Percentiles rank a stretch among this genome's conserved stretches.
phyloP scores from a whole-genome alignment of 2,888 invertebrate species.

The Leptinotarsa tumamoca region DNA sequence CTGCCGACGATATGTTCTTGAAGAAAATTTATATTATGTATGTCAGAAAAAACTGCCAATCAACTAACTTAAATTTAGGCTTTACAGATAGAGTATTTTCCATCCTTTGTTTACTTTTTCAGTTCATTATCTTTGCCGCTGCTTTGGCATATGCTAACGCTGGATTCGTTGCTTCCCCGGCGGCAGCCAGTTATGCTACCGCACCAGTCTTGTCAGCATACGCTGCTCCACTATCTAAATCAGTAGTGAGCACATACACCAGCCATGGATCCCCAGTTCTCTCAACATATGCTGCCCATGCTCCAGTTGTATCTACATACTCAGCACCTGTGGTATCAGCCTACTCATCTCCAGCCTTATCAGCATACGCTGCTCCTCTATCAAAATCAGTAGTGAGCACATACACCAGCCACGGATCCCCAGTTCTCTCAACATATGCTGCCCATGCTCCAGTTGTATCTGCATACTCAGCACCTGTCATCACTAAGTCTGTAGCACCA shows the following conservation, averaged over 20 bases:
- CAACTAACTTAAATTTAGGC: no score
- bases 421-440: conserved; percentile 3
- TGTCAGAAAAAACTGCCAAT: no score
- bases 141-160: conserved; percentile 73
- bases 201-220: conserved; percentile 62
- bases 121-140: conserved; percentile 71
- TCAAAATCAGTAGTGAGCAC: conserved; percentile 18
- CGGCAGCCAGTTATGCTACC: conserved; percentile 55
- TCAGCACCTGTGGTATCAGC: conserved; percentile 56
- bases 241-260: conserved; percentile 71
- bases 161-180: conserved; percentile 66
- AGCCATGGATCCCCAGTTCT: conserved; percentile 69
- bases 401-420: conserved; percentile 4
- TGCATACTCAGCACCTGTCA: conserved; percentile 53
- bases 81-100: no score
- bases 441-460: conserved; percentile 45
- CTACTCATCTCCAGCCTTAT: conserved; percentile 47
- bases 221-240: conserved; percentile 63
- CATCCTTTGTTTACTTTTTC: conserved; percentile 44
- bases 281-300: conserved; percentile 55
- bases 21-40: no score
- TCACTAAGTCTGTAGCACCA: conserved; percentile 34
- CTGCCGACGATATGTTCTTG: no score
- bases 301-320: conserved; percentile 35
- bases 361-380: conserved; percentile 28